phyloP scores from a whole-genome alignment of 2,113 vertebrate genomes.

The Pseudorhombus dupliciocellatus region DNA sequence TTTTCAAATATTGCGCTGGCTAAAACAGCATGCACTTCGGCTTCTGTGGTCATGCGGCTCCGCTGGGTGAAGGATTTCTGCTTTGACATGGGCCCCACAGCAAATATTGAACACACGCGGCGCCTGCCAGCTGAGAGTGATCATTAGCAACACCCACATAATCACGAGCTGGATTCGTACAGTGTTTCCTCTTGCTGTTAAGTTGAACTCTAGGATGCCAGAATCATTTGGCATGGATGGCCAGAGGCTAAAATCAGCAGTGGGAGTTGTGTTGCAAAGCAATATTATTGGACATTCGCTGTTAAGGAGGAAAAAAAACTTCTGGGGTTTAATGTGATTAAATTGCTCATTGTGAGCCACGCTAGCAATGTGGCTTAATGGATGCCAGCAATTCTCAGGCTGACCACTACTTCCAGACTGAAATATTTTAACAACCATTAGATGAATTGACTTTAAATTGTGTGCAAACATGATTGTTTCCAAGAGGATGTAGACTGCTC shows the following conservation, averaged over 20 bases:
- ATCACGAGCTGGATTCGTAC: constrained; percentile 48
- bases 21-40: constrained; percentile 36
- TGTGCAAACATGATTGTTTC: background rate
- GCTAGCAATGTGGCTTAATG: background rate
- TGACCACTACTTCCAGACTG: background rate
- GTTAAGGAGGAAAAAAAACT: constrained; percentile 13
- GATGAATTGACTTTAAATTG: background rate
- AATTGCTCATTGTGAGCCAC: background rate
- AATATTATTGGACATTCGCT: constrained; percentile 12
- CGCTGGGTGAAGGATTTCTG: constrained; percentile 49
- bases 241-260: constrained; percentile 35
- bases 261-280: constrained; percentile 14
- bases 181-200: constrained; percentile 35
- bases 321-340: constrained; percentile 38
- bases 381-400: background rate
- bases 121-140: constrained; percentile 58
- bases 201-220: constrained; percentile 40
- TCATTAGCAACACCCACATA: constrained; percentile 62
- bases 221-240: constrained; percentile 23
- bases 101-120: constrained; percentile 53
- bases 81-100: constrained; percentile 35
- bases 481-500: background rate
- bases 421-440: background rate
- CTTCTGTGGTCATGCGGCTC: constrained; percentile 13
- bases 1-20: constrained; percentile 28